Evolutionary conservation across 2,888 invertebrate genomes (phyloP), one percentile per base, ranked within the genome.

Genomic region (Pristionchus arcanus): DNA sequence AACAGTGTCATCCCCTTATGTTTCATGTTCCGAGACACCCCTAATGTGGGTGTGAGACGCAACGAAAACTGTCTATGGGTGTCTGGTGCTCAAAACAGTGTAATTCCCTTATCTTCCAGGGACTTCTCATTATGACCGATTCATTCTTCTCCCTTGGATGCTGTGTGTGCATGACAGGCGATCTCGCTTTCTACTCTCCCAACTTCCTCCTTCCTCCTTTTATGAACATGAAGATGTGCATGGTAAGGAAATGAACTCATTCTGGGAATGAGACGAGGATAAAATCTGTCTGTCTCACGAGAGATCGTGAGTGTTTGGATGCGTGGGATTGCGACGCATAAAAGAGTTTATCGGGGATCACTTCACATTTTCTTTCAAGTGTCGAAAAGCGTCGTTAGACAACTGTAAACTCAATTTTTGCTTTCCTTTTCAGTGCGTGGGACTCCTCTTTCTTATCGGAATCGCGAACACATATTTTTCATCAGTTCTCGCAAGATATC

Each of bases 171-270:
- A 77, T 77, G 37, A 77, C 74, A 21, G 74, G 74, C 7, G 74
- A 77, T 25, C 74, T 77, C 42, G 74, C 74, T 13, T 77, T 77
- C 74, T 77, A 77, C 74, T 77, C 74, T 9, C 74, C 74, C 42
- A 77, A 77, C 16, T 77, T 77, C 74, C 74, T 77, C 25, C 74
- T 77, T 42, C 74, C 74, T 9, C 74, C 74, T 13, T 77, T 77
- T 25, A 37, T 77, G 74, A 42, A 37, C 31, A 77, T 77, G 74
- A 77, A 77, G 31, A 31, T 77, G 42, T 77, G 74, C 42, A 77
- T 77, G 74, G 74, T 77, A 42, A 77, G 74, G 3, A 5, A 49
- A 7, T 0, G 9, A 49, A 49, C 15, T 34, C 34, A 2, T 31
- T 71, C 71, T 55, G 16, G 19, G 55, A 55, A 55, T 55, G 5